Conservation (phyloP, 1,140 invertebrate species). For the Trissolcus basalis region DNA sequence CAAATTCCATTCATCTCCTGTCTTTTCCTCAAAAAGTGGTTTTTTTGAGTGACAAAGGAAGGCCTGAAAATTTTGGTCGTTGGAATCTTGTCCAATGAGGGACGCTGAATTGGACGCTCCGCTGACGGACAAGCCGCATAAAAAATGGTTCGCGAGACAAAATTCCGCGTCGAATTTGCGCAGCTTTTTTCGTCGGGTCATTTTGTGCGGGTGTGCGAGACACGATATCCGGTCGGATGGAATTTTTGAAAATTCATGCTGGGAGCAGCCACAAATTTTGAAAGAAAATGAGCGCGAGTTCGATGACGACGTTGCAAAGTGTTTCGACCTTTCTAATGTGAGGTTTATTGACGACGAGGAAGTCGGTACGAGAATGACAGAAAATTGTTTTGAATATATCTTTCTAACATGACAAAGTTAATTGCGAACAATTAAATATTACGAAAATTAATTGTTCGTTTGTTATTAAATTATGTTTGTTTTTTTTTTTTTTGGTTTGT, state of each 20-base stretch:
- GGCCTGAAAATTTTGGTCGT: background rate
- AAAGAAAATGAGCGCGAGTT: slow-evolving; percentile 25
- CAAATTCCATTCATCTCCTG: background rate
- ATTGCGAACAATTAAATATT: too few relatives aligned
- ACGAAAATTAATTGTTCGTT: too few relatives aligned
- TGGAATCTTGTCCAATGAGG: slow-evolving; percentile 33
- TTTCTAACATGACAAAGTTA: too few relatives aligned
- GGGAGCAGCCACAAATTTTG: background rate
- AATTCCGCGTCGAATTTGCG: slow-evolving; percentile 39
- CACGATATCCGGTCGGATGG: background rate
- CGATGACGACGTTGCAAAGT: slow-evolving; percentile 61
- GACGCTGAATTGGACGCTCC: slow-evolving; percentile 43
- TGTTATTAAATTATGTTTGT: too few relatives aligned
- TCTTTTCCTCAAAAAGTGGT: too few relatives aligned
- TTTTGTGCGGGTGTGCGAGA: slow-evolving; percentile 60
- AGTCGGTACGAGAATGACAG: background rate
- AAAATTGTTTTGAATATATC: too few relatives aligned
- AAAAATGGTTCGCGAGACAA: slow-evolving; percentile 47
- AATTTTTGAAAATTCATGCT: background rate
- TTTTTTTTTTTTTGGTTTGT: too few relatives aligned
- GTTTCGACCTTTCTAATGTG: slow-evolving; percentile 70
- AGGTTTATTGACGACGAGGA: slow-evolving; percentile 73
- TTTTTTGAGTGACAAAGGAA: too few relatives aligned
- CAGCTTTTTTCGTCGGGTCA: slow-evolving; percentile 57
- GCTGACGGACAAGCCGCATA: slow-evolving; percentile 38